A percentile compares a stretch with the other conserved stretches of the same genome.
Conservation (phyloP, 2,113 vertebrate species). For the Lophura nycthemera region DNA sequence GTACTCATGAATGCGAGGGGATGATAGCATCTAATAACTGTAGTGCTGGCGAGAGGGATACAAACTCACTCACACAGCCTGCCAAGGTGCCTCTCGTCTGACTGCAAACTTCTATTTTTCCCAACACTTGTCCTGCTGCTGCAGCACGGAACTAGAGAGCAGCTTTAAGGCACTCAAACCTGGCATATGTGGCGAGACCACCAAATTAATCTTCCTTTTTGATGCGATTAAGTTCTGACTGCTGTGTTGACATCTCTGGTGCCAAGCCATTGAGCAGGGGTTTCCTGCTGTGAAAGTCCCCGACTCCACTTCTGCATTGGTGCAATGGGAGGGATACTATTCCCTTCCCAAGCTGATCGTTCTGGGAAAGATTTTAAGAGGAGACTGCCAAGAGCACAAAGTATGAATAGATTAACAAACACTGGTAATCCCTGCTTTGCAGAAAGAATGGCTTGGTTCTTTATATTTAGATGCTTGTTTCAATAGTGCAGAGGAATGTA, state of each 20-base stretch:
- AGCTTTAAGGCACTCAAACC: constrained; percentile 43
- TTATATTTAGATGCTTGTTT: not conserved
- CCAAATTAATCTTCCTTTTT: constrained; percentile 67
- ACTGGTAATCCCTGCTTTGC: not conserved
- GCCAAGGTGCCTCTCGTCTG: constrained; percentile 53
- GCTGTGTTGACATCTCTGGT: not conserved
- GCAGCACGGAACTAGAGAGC: not conserved
- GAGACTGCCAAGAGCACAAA: constrained; percentile 1
- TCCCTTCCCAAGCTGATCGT: not conserved
- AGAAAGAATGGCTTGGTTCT: not conserved
- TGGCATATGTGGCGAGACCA: not conserved
- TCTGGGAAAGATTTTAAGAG: constrained; percentile 2
- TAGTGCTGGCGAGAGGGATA: not conserved
- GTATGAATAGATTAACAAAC: not conserved
- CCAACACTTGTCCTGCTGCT: not conserved
- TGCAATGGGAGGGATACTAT: constrained; percentile 3
- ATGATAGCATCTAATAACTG: constrained; percentile 68
- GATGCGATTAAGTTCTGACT: constrained; percentile 66
- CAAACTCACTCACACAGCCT: constrained; percentile 36
- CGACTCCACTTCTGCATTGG: not conserved
- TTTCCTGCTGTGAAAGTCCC: constrained; percentile 24
- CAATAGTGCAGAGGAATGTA: not conserved
- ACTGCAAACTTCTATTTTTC: constrained; percentile 1
- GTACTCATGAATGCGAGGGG: constrained; percentile 43
- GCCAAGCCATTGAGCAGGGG: not conserved